These are phyloP conservation scores for Helicoverpa armigera DNA, from an alignment of 1,140 invertebrate genomes.

Conservation along the genomic window DNA sequence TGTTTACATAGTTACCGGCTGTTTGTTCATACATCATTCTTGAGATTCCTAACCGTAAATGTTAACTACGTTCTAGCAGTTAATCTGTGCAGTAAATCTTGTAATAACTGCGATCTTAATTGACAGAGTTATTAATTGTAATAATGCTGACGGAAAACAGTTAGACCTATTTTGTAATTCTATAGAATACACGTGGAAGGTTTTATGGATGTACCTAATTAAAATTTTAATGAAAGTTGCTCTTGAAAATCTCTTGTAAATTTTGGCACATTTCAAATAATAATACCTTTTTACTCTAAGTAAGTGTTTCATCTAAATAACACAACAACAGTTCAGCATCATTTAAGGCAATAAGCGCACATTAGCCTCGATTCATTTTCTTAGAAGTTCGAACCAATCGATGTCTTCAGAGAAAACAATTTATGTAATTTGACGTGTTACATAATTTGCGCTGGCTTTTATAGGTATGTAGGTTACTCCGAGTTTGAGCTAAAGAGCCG, in stretches of 20 bases:
- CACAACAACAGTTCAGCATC: background rate
- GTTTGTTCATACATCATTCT: background rate
- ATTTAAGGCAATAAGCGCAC: slow-evolving; percentile 21
- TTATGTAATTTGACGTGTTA: slow-evolving; percentile 37
- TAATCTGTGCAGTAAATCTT: background rate
- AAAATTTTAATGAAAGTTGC: too few species aligned
- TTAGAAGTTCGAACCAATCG: slow-evolving; percentile 22
- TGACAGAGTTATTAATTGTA: too few species aligned
- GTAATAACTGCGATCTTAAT: too few species aligned
- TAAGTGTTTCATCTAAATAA: background rate
- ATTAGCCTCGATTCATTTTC: slow-evolving; percentile 12
- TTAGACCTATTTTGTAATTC: too few species aligned
- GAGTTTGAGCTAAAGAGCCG: background rate
- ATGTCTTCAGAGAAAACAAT: slow-evolving; percentile 30
- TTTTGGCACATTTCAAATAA: too few species aligned
- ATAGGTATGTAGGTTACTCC: slow-evolving; percentile 12
- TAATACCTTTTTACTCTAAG: background rate
- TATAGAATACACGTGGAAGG: too few species aligned
- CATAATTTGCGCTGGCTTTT: background rate
- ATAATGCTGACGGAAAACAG: too few species aligned
- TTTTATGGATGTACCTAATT: too few species aligned
- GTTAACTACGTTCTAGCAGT: background rate
- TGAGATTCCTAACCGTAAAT: background rate
- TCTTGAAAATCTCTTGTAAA: too few species aligned
- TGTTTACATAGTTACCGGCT: background rate